Base-by-base conservation (phyloP, 2,113 vertebrate species). In the Litocranius walleri region DNA sequence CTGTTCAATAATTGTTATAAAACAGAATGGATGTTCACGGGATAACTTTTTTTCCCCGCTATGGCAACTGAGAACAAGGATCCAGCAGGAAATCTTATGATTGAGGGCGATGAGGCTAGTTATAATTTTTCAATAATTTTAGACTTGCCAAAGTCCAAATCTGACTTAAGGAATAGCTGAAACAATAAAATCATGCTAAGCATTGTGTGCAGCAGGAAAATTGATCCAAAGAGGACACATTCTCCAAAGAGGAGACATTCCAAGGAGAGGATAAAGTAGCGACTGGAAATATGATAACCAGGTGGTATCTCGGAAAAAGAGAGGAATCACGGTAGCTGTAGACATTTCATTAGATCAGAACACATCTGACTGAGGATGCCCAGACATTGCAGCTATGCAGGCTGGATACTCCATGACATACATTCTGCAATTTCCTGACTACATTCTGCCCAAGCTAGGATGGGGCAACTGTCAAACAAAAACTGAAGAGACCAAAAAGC, bases 331-430 rank as follows among this genome's bases (percentile, higher is more conserved):
- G 12, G 25, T 15, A 25, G 6, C 1, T 4, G 1, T 5, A 29
- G 54, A 40, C 48, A 29, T 52, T 27, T 33, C 36, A 19, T 36
- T 23, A 48, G 13, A 33, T 21, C 12, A 15, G 33, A 93, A 16
- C 0, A 43, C 0, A n/a, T 27, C 43, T 83, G 3, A 50, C 11
- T 33, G 43, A 6, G 6, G 8, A 12, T 74, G 54, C 29, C 40
- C 12, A 15, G 11, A 17, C 14, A 54, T 0, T 1, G 6, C 3
- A 62, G 21, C 9, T 23, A 11, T 8, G 4, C 7, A 33, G 29
- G 2, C 8, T 29, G 12, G 6, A 77, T 13, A 21, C 21, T 12
- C 43, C 86, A 0, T 5, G 3, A 29, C 1, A 7, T 57, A 56
- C 10, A 45, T 14, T 5, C 29, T 82, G 21, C 13, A 33, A 3